A percentile compares a stretch with the other conserved stretches of the same genome.
phyloP scores from a whole-genome alignment of 2,888 invertebrate genomes.

The Eubasilissa splendida region DNA sequence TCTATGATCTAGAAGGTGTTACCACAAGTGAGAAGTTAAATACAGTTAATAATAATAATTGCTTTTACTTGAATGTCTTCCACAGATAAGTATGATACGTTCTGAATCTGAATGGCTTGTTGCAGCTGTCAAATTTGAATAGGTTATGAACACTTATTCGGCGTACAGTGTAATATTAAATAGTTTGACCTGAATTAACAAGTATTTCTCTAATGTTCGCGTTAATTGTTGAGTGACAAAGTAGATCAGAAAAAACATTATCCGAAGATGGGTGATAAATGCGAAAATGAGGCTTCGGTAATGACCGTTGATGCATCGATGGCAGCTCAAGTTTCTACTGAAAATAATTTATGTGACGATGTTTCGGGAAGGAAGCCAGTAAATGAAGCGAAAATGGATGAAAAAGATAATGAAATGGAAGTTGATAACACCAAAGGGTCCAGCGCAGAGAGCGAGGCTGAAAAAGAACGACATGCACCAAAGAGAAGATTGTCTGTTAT shows the following conservation, averaged over 20 bases:
- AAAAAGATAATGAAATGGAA: background rate
- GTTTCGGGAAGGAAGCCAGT: background rate
- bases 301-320: conserved; percentile 9
- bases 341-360: conserved; percentile 1
- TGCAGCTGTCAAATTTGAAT: conserved; percentile 25
- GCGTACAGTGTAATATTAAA: conserved; percentile 12
- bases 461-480: conserved; percentile 39
- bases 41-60: too few species aligned
- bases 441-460: background rate
- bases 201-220: background rate
- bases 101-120: background rate
- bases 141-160: conserved; percentile 32
- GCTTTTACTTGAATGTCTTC: too few species aligned
- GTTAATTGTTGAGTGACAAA: background rate
- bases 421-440: conserved; percentile 10
- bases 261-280: conserved; percentile 18
- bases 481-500: conserved; percentile 52
- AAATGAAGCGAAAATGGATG: conserved; percentile 5
- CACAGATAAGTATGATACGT: too few species aligned
- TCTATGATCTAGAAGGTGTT: too few species aligned
- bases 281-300: background rate
- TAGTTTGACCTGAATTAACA: background rate
- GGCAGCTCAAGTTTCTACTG: background rate
- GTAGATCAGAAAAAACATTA: background rate
- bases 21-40: too few species aligned